These are phyloP conservation scores for Gymnothorax javanicus DNA, from an alignment of 2,797 vertebrate species.

Conservation along the genomic window DNA sequence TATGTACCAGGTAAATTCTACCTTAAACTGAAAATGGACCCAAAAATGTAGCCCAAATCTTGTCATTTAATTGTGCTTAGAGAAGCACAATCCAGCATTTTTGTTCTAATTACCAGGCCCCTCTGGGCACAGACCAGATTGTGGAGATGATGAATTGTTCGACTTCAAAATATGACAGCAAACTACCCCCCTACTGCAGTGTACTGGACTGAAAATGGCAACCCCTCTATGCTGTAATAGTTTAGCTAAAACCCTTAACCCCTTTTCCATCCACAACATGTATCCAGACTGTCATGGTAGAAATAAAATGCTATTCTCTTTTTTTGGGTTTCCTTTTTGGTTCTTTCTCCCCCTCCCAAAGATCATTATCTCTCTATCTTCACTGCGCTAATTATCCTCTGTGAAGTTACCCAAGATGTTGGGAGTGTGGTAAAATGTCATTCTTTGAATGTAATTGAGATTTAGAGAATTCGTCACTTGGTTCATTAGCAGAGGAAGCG, in stretches of 20 bases:
- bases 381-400: constrained; percentile 44
- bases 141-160: constrained; percentile 58
- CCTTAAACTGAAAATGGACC: neutral
- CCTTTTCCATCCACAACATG: neutral
- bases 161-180: constrained; percentile 54
- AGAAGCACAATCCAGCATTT: constrained; percentile 31
- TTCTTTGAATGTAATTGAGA: constrained; percentile 29
- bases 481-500: constrained; percentile 44
- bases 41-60: constrained; percentile 10
- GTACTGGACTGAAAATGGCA: neutral
- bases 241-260: neutral
- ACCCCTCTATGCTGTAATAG: constrained; percentile 1
- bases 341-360: constrained; percentile 10
- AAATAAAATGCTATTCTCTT: neutral
- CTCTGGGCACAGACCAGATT: constrained; percentile 47
- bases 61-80: constrained; percentile 31
- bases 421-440: constrained; percentile 44
- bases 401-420: constrained; percentile 39
- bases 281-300: constrained; percentile 7
- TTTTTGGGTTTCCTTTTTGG: neutral
- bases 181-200: constrained; percentile 25
- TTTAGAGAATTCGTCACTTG: constrained; percentile 30
- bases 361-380: constrained; percentile 30
- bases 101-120: constrained; percentile 52
- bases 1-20: constrained; percentile 1